A percentile compares a stretch with the other conserved stretches of the same genome.
These are phyloP conservation scores for Cochlearius cochlearius DNA, from an alignment of 2,113 vertebrate genomes.

Conservation along the genomic window DNA sequence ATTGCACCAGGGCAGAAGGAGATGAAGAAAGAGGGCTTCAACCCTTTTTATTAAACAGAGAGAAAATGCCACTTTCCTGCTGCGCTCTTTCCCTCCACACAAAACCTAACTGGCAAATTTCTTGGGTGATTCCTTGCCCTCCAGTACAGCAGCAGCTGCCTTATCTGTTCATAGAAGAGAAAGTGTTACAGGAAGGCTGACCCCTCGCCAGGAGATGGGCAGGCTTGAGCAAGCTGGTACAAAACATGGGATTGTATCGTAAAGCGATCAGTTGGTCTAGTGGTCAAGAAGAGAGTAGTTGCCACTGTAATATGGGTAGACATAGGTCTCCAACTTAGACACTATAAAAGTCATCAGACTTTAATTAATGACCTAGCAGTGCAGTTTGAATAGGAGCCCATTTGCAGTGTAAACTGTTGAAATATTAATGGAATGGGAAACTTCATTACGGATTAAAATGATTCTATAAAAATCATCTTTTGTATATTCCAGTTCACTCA, in stretches of 20 bases:
- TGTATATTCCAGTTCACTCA: neutral
- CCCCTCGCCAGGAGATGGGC: neutral
- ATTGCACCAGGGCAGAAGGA: neutral
- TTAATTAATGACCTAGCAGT: neutral
- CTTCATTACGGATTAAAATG: neutral
- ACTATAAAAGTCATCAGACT: neutral
- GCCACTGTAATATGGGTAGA: neutral
- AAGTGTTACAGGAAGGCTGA: neutral
- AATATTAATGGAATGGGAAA: neutral
- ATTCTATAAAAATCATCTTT: neutral
- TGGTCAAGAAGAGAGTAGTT: neutral
- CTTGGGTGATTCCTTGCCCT: neutral
- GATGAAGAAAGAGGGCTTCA: neutral
- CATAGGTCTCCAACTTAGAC: neutral
- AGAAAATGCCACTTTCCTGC: neutral
- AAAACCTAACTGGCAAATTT: neutral
- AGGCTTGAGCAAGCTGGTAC: neutral
- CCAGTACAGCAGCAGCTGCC: neutral
- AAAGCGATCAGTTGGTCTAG: neutral
- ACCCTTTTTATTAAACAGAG: neutral
- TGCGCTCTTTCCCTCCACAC: neutral
- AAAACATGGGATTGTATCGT: neutral
- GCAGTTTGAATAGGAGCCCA: neutral
- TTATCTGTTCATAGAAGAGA: neutral
- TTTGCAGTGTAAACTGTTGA: constrained; percentile 3